Evolutionary conservation across 2,888 invertebrate genomes (phyloP).

Genomic region (Polyploca ridens): DNA sequence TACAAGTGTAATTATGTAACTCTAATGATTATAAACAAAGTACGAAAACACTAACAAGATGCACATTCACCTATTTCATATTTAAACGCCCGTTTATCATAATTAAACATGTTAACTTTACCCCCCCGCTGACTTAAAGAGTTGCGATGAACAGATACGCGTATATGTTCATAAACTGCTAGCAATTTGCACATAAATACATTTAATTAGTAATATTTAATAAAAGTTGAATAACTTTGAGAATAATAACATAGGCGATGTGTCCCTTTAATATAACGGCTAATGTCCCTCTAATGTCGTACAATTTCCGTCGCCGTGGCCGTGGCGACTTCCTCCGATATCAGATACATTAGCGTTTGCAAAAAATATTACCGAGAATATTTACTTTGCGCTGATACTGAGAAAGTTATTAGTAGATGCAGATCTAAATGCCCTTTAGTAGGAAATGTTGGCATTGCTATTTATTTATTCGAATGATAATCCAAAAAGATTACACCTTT

Average conservation of each 20-base stretch:
- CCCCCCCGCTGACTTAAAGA: neutral
- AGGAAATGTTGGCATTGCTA: conserved; percentile 16
- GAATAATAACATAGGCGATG: conserved; percentile 22
- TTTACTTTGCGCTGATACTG: conserved; percentile 40
- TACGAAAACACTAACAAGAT: neutral
- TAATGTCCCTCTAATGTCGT: conserved; percentile 70
- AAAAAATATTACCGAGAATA: conserved; percentile 49
- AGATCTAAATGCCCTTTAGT: conserved; percentile 23
- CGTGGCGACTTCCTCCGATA: conserved; percentile 63
- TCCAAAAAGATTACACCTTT: neutral
- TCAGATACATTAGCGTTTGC: conserved; percentile 58
- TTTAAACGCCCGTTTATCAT: neutral
- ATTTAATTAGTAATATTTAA: conserved; percentile 2
- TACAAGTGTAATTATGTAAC: neutral
- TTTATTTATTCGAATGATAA: neutral
- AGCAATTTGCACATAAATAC: neutral
- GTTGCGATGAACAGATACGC: neutral
- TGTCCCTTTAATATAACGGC: conserved; percentile 65
- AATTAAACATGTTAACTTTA: neutral
- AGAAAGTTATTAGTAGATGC: conserved; percentile 33
- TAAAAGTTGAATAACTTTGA: conserved; percentile 11
- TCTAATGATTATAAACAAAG: neutral
- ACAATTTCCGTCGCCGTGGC: conserved; percentile 68
- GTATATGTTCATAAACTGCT: conserved; percentile 2
- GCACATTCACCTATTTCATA: neutral